Evolutionary conservation across 2,113 vertebrate genomes (phyloP), one percentile per base, ranked within the genome.

Genomic region (Esox niger): DNA sequence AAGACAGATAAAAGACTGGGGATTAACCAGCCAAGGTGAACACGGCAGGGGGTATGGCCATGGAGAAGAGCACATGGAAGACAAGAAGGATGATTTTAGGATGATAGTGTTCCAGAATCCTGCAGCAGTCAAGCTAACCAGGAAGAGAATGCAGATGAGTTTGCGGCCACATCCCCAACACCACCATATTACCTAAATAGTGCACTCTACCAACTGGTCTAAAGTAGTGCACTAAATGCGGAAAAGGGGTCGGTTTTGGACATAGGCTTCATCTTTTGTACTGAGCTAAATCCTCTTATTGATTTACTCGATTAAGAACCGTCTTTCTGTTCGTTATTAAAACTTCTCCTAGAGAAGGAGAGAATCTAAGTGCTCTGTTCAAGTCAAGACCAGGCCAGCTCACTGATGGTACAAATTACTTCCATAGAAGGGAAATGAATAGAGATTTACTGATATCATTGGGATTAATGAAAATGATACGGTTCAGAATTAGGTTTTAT

Each of bases 21-120:
- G 84, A 89, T 89, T 88, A 87, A 77, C 72, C 75, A 74, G 81
- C 61, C 85, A 86, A 85, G 83, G 83, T 85, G 84, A 86, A 85
- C 80, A 84, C 38, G 82, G 47, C 79, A 78, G 79, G 55, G 79
- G 70, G 75, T 70, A 62, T 31, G 69, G 69, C 81, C 21, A 2
- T 8, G 60, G 64, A 74, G 69, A 79, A 69, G 65, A 82, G 74
- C 64, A 79, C 75, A 76, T 56, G 65, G 69, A 69, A 23, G 75
- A 46, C 20, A 21, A 25, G 54, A 57, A 15, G 25, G n/a, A 57
- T 10, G 55, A 21, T 13, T 3, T 23, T 5, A 1, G 55, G 55
- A 27, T 27, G 79, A 76, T 74, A 75, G 66, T 70, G 55, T 79
- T 74, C 69, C 31, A 29, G 69, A 78, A 79, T 29, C 68, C 75